These are phyloP conservation scores for Epizoanthus stellaris DNA, from an alignment of 92 coral and sea anemone species.

Conservation along the genomic window DNA sequence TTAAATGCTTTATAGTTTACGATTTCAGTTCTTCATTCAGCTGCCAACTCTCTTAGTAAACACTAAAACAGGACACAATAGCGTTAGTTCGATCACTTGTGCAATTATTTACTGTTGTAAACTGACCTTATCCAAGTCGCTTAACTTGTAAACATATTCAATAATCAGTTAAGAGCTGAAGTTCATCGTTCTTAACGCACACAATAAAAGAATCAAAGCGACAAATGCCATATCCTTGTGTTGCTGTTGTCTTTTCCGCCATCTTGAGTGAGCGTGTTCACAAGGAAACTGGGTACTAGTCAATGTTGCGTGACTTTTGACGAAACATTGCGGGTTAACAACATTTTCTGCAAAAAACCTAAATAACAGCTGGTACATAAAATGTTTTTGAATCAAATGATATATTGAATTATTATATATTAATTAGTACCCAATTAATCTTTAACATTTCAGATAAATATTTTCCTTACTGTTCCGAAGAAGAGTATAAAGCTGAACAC, in stretches of 20 bases:
- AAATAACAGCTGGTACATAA: background rate
- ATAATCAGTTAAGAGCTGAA: background rate
- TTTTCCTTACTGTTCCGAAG: slow-evolving; percentile 21
- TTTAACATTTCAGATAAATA: background rate
- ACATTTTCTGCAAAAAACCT: too few relatives aligned
- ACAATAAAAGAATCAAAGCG: slow-evolving; percentile 11
- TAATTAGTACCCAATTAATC: slow-evolving; percentile 13
- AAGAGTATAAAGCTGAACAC: slow-evolving; percentile 4
- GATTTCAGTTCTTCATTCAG: too few relatives aligned
- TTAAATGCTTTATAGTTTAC: too few relatives aligned
- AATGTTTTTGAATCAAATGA: slow-evolving; percentile 1
- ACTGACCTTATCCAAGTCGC: slow-evolving; percentile 13
- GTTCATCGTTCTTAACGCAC: slow-evolving; percentile 16
- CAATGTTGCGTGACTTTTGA: slow-evolving; percentile 1
- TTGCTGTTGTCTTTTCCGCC: too few relatives aligned
- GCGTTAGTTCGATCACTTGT: slow-evolving; percentile 12
- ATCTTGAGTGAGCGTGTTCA: slow-evolving; percentile 1
- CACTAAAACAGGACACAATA: slow-evolving; percentile 11
- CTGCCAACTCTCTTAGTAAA: slow-evolving; percentile 7
- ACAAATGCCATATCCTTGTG: slow-evolving; percentile 20
- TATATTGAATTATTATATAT: background rate
- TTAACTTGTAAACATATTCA: slow-evolving; percentile 5
- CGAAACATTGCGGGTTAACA: too few relatives aligned
- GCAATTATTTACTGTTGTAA: background rate
- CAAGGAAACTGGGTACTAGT: slow-evolving; percentile 16